Evolutionary conservation across 2,888 invertebrate species (phyloP).

Genomic region (Epinotia ramella): DNA sequence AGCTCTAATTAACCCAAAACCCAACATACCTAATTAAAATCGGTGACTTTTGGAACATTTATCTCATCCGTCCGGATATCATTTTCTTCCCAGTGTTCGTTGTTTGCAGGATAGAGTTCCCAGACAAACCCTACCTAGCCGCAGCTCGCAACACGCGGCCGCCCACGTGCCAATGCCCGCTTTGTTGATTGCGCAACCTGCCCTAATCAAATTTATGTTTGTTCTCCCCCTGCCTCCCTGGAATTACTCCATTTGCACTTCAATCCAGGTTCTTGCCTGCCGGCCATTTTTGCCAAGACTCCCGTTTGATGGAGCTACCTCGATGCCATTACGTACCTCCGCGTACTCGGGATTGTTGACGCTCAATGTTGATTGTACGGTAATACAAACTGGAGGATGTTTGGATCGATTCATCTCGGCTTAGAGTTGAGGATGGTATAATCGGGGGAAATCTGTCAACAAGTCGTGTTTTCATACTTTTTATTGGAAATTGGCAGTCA

Average conservation of each 20-base stretch:
- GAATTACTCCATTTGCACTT: slow-evolving; percentile 84
- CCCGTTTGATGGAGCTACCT: slow-evolving; percentile 53
- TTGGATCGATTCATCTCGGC: slow-evolving; percentile 5
- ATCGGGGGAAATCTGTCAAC: background rate
- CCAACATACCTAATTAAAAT: too few species aligned
- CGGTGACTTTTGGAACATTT: too few species aligned
- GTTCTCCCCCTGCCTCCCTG: slow-evolving; percentile 58
- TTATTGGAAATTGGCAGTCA: background rate
- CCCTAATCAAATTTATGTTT: slow-evolving; percentile 82
- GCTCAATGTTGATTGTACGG: slow-evolving; percentile 21
- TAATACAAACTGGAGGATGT: slow-evolving; percentile 24
- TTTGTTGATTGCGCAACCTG: slow-evolving; percentile 79
- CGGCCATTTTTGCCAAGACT: slow-evolving; percentile 77
- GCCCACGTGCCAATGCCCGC: slow-evolving; percentile 65
- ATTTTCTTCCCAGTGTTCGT: background rate
- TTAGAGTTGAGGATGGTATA: background rate
- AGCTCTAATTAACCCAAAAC: too few species aligned
- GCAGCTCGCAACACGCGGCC: slow-evolving; percentile 47
- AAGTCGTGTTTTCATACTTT: background rate
- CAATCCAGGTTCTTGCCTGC: slow-evolving; percentile 81
- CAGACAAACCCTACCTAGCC: slow-evolving; percentile 48
- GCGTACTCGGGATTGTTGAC: slow-evolving; percentile 22
- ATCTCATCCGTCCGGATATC: too few species aligned
- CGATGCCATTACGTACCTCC: slow-evolving; percentile 32
- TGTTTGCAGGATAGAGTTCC: background rate